Evolutionary conservation across 2,888 invertebrate genomes (phyloP), one percentile per base, ranked within the genome.

Genomic region (Hecatera dysodea): DNA sequence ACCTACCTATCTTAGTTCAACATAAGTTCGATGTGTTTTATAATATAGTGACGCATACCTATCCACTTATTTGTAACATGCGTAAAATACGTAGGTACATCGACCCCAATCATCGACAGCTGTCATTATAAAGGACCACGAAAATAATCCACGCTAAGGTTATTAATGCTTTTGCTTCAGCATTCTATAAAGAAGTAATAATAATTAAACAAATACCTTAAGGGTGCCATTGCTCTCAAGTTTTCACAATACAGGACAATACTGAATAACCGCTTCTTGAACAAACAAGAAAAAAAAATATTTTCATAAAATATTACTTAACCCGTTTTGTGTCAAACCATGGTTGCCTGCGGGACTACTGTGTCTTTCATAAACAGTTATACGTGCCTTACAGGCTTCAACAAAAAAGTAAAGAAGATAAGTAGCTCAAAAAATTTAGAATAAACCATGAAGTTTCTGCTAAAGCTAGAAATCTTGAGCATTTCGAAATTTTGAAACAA

Each of bases 1-100:
- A 66, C 36, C 27, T 65, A 62, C 33, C 1, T 65, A 62, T 24
- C 1, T 50, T 39, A 9, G 15, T 19, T 50, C 22, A 66, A 66
- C 8, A 8, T 11, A 27, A 15, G 66, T 19, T 24, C 2, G 19
- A 4, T 46, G n/a, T 15, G 24, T 27, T 48, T 48, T 48, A 39
- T 39, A 27, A 15, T 39, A 19, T n/a, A 36, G 12, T 15, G 15
- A 29, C 17, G 2, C 15, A 11, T 36, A 66, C 27, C 17, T 48
- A 15, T 22, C 6, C 24, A 53, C 9, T 29, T 53, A 52, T 52
- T 52, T 52, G 29, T 29, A 6, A 6, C 27, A 27, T 52, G 17
- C 17, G 19, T 9, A 17, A 19, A 8, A 19, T 19, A 27, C 15
- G 29, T 29, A 29, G 4, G 27, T 52, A 19, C 29, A 29, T 29